Evolutionary conservation across 2,113 vertebrate species (phyloP).

Genomic region (Hemibagrus wyckioides): DNA sequence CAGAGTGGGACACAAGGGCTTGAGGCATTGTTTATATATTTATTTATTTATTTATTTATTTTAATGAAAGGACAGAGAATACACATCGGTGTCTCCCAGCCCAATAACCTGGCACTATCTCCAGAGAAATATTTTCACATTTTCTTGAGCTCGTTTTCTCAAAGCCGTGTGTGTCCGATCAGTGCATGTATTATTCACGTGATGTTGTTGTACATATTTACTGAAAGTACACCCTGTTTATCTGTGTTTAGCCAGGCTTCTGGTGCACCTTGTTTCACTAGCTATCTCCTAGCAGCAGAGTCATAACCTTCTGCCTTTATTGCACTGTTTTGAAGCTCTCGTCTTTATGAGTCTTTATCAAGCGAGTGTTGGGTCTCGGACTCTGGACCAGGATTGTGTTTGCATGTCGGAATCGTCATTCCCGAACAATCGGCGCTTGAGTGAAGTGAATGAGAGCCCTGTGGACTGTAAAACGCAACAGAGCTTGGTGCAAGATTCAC

Average conservation of each 20-base stretch:
- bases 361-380: background rate
- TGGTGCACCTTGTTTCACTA: background rate
- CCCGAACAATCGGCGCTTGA: background rate
- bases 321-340: slow-evolving; percentile 10
- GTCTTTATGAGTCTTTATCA: slow-evolving; percentile 24
- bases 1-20: no score
- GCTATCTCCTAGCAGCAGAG: slow-evolving; percentile 37
- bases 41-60: background rate
- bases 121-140: slow-evolving; percentile 7
- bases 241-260: slow-evolving; percentile 37
- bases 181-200: background rate
- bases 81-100: background rate
- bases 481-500: background rate
- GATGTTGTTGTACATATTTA: slow-evolving; percentile 26
- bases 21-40: no score
- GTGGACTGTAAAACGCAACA: slow-evolving; percentile 29
- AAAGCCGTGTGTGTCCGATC: background rate
- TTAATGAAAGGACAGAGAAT: background rate
- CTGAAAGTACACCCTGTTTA: slow-evolving; percentile 17
- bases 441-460: background rate
- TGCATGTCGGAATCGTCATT: background rate
- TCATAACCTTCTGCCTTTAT: slow-evolving; percentile 30
- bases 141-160: slow-evolving; percentile 15
- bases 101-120: background rate
- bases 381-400: slow-evolving; percentile 36